A percentile compares a stretch with the other conserved stretches of the same genome.
These are phyloP conservation scores for Amphimallon solstitiale DNA, from an alignment of 2,888 invertebrate species.

Conservation along the genomic window DNA sequence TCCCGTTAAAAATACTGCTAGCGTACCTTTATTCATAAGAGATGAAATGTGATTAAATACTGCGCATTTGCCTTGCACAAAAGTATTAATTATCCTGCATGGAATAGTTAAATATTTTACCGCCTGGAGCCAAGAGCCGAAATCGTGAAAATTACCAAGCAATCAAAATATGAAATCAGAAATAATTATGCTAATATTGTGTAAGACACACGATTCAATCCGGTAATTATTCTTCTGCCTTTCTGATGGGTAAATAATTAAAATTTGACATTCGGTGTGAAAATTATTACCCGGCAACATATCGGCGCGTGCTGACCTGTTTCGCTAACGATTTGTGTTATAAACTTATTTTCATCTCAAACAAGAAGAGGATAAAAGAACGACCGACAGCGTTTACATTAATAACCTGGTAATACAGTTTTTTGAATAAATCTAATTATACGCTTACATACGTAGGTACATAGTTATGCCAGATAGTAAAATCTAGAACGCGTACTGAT, in stretches of 20 bases:
- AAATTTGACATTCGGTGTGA: background rate
- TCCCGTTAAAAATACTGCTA: no score
- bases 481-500: constrained; percentile 19
- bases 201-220: background rate
- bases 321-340: background rate
- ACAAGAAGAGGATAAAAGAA: background rate
- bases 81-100: no score
- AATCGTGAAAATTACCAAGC: background rate
- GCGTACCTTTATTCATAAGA: no score
- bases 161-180: constrained; percentile 8
- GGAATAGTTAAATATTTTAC: background rate
- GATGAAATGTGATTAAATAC: no score
- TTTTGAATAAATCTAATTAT: constrained; percentile 20
- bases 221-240: background rate
- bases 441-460: background rate
- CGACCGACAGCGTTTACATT: background rate
- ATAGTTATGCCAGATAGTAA: background rate
- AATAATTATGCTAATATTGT: constrained; percentile 11
- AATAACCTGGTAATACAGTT: background rate
- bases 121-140: background rate
- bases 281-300: background rate
- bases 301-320: constrained; percentile 12
- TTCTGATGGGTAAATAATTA: constrained; percentile 14
- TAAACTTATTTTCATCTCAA: background rate
- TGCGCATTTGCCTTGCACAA: no score